Percentiles rank a stretch among this genome's conserved stretches.
Evolutionary conservation across 2,113 vertebrate species (phyloP).

Genomic region (Ahaetulla prasina): DNA sequence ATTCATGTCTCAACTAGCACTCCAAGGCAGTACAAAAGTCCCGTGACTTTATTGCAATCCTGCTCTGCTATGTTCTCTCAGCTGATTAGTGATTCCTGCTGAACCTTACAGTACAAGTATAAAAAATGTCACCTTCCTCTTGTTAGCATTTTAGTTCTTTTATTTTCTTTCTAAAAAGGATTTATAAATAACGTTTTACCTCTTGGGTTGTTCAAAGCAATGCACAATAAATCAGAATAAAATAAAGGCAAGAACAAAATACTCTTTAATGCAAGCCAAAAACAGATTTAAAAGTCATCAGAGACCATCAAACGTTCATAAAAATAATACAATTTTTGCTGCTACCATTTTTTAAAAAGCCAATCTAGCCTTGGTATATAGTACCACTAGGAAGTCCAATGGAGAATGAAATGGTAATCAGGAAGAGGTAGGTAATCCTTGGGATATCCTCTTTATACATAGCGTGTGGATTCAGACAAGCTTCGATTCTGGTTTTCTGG

Average conservation of each 20-base stretch:
- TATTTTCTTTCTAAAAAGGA: neutral
- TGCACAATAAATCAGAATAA: neutral
- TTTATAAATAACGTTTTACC: neutral
- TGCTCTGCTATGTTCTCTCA: neutral
- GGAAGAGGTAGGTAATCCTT: neutral
- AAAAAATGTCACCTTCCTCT: neutral
- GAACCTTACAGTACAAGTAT: neutral
- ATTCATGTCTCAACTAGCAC: neutral
- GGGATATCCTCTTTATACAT: neutral
- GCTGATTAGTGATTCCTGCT: neutral
- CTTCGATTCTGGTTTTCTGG: neutral
- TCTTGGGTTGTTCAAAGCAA: neutral
- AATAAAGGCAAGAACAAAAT: neutral
- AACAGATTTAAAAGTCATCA: neutral
- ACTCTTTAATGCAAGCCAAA: neutral
- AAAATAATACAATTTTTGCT: neutral
- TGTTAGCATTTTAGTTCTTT: neutral
- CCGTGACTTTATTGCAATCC: neutral
- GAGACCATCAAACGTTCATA: neutral
- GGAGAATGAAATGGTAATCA: neutral
- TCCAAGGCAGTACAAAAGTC: neutral
- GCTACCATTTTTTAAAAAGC: neutral
- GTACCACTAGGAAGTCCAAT: neutral
- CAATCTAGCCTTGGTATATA: neutral
- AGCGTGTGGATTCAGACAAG: neutral